A percentile compares a stretch with the other conserved stretches of the same genome.
Evolutionary conservation across 2,797 vertebrate genomes (phyloP).

Genomic region (Pygocentrus nattereri): DNA sequence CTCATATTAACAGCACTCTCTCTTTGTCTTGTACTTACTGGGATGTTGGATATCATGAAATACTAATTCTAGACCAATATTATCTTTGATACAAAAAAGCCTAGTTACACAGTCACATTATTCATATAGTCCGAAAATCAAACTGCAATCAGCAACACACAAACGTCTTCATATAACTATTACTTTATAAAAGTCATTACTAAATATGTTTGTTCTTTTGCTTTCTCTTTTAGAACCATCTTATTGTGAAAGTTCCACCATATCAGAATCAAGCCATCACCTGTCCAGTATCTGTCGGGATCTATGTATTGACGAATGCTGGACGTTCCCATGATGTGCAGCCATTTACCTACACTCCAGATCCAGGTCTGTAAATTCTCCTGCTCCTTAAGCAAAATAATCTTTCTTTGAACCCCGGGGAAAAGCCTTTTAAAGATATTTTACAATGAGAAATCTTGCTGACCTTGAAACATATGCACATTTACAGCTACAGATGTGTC

Average conservation of each 20-base stretch:
- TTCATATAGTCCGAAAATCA: no score
- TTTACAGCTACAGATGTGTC: slow-evolving; percentile 81
- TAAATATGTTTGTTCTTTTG: neutral
- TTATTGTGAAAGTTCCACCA: slow-evolving; percentile 96
- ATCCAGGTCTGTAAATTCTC: slow-evolving; percentile 83
- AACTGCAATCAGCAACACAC: neutral
- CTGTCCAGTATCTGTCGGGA: slow-evolving; percentile 89
- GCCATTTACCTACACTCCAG: slow-evolving; percentile 95
- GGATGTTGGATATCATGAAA: neutral
- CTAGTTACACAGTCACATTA: no score
- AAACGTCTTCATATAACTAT: neutral
- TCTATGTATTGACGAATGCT: slow-evolving; percentile 96
- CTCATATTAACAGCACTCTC: neutral
- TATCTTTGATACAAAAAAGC: no score
- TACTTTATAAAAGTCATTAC: neutral
- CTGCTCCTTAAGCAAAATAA: neutral
- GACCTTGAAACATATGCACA: neutral
- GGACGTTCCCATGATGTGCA: slow-evolving; percentile 96
- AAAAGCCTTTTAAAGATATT: no score
- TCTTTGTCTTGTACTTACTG: neutral
- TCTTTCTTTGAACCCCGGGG: neutral
- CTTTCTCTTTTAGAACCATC: slow-evolving; percentile 86
- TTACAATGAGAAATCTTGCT: neutral
- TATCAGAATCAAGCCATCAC: slow-evolving; percentile 92
- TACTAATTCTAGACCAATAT: neutral